Evolutionary conservation across 2,797 vertebrate genomes (phyloP).

Genomic region (Lutjanus campechanus): DNA sequence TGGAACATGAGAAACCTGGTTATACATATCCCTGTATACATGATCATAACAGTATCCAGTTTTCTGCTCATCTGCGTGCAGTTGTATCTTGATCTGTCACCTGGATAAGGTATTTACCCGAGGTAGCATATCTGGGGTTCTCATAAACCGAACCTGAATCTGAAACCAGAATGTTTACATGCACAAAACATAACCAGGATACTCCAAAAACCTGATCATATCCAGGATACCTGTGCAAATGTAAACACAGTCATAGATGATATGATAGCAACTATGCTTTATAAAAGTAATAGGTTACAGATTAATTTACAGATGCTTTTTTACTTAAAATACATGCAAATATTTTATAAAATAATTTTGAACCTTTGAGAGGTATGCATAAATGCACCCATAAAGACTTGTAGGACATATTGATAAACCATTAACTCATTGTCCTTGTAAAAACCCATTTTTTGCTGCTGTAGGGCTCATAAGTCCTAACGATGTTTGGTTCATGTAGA

Average conservation of each 20-base stretch:
- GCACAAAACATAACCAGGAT: neutral
- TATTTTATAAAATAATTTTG: neutral
- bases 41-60: too few species aligned
- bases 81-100: too few species aligned
- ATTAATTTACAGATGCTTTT: neutral
- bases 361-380: conserved; percentile 8
- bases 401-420: neutral
- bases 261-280: neutral
- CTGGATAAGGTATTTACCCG: too few species aligned
- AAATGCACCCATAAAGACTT: neutral
- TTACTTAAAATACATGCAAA: neutral
- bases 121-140: too few species aligned
- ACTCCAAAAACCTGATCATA: too few species aligned
- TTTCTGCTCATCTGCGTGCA: too few species aligned
- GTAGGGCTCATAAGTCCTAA: neutral
- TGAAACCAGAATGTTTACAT: too few species aligned
- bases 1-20: too few species aligned
- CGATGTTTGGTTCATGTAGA: neutral
- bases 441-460: neutral
- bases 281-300: neutral
- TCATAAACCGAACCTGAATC: too few species aligned
- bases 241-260: too few species aligned
- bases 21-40: too few species aligned
- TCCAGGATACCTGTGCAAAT: too few species aligned
- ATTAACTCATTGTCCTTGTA: neutral